These are phyloP conservation scores for Pipa parva DNA, from an alignment of 2,113 vertebrate species.

Conservation along the genomic window DNA sequence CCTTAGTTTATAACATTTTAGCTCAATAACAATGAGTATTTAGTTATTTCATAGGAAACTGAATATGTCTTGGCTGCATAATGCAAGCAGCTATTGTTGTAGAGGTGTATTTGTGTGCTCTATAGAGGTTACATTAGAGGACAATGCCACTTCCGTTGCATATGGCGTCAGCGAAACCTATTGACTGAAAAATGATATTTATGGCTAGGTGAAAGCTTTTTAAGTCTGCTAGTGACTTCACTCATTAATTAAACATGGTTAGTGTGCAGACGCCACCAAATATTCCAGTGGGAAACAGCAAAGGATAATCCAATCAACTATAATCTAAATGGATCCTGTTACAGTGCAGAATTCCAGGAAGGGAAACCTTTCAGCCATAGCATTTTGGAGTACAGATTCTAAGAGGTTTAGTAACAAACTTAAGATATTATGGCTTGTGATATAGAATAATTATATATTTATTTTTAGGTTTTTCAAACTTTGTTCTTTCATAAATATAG, in stretches of 20 bases:
- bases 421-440: no score
- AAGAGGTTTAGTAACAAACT: no score
- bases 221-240: not conserved
- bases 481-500: no score
- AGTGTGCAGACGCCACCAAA: not conserved
- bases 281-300: not conserved
- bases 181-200: slow-evolving; percentile 3
- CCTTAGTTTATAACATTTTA: no score
- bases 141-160: not conserved
- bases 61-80: no score
- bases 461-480: no score
- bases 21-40: no score
- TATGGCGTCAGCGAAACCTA: not conserved
- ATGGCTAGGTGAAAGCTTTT: not conserved
- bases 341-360: not conserved
- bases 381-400: not conserved
- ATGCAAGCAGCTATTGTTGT: no score
- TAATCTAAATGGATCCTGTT: not conserved
- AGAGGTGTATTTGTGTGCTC: not conserved
- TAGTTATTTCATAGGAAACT: no score
- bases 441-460: no score
- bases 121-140: not conserved
- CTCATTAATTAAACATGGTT: not conserved
- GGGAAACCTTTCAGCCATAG: not conserved
- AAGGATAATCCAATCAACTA: not conserved